A percentile compares a stretch with the other conserved stretches of the same genome.
These are phyloP conservation scores for Rhabdomys pumilio DNA, from an alignment of 2,797 vertebrate species.

Conservation along the genomic window DNA sequence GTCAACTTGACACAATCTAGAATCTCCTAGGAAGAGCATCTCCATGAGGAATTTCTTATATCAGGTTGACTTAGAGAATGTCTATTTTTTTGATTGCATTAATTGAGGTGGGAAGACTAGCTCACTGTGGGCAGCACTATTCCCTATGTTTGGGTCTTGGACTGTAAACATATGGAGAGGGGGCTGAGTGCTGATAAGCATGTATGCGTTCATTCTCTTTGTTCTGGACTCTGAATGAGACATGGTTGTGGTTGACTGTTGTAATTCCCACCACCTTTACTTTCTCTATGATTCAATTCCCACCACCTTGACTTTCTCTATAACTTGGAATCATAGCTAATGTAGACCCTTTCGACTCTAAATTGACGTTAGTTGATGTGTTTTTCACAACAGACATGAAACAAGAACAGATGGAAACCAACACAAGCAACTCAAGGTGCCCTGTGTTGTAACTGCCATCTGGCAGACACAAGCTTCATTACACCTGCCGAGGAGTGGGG, in stretches of 20 bases:
- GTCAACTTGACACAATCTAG: background rate
- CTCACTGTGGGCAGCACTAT: too few species aligned
- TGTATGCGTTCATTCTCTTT: background rate
- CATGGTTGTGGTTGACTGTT: background rate
- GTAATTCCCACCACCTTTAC: background rate
- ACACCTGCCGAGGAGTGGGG: background rate
- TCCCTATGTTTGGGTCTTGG: background rate
- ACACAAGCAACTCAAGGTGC: background rate
- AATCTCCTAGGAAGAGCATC: background rate
- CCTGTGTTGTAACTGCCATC: rapidly evolving
- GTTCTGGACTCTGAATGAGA: background rate
- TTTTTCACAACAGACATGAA: background rate
- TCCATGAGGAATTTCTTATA: background rate
- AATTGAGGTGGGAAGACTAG: background rate
- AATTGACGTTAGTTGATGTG: background rate
- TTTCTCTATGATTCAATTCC: background rate
- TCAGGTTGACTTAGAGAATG: background rate
- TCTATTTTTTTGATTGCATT: background rate
- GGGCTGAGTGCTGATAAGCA: background rate
- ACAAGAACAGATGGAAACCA: background rate
- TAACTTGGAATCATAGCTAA: background rate
- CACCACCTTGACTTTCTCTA: background rate
- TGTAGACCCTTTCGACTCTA: background rate
- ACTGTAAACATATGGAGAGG: background rate
- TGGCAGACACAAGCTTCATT: background rate